Conservation (phyloP, 2,113 vertebrate genomes). For the Acanthochromis polyacanthus region DNA sequence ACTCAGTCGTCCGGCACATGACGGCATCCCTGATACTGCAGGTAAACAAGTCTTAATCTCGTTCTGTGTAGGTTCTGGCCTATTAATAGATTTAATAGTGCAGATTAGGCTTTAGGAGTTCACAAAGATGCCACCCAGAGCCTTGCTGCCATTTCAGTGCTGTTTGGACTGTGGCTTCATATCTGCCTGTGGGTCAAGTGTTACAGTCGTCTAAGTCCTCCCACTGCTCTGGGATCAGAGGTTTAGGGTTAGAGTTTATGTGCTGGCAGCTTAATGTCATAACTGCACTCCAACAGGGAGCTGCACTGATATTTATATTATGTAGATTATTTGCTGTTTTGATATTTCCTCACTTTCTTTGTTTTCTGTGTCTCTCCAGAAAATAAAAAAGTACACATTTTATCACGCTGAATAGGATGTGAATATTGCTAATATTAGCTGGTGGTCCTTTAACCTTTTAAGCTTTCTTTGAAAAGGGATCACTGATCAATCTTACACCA, state of each 20-base stretch:
- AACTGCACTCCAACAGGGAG: neutral
- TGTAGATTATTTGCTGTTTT: neutral
- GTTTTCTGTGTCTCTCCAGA: neutral
- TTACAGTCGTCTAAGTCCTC: conserved; percentile 30
- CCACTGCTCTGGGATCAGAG: conserved; percentile 30
- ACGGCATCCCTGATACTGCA: neutral
- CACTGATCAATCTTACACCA: conserved; percentile 5
- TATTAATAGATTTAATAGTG: conserved; percentile 73
- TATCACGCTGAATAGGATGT: neutral
- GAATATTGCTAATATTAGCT: neutral
- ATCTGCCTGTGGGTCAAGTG: conserved; percentile 45
- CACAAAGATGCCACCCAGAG: conserved; percentile 34
- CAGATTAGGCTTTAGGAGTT: conserved; percentile 72
- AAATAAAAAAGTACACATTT: neutral
- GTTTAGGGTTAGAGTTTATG: conserved; percentile 10
- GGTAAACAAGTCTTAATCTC: conserved; percentile 38
- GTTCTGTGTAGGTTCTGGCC: conserved; percentile 44
- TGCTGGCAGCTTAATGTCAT: neutral
- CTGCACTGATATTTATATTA: neutral
- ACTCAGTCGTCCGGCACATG: neutral
- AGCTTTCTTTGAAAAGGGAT: conserved; percentile 18
- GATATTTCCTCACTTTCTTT: neutral
- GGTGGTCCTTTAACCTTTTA: conserved; percentile 1
- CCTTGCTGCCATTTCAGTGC: conserved; percentile 45
- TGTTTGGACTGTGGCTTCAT: conserved; percentile 44